A percentile compares a stretch with the other conserved stretches of the same genome.
phyloP scores from a whole-genome alignment of 2,797 vertebrate genomes.

The Gorsachius magnificus region DNA sequence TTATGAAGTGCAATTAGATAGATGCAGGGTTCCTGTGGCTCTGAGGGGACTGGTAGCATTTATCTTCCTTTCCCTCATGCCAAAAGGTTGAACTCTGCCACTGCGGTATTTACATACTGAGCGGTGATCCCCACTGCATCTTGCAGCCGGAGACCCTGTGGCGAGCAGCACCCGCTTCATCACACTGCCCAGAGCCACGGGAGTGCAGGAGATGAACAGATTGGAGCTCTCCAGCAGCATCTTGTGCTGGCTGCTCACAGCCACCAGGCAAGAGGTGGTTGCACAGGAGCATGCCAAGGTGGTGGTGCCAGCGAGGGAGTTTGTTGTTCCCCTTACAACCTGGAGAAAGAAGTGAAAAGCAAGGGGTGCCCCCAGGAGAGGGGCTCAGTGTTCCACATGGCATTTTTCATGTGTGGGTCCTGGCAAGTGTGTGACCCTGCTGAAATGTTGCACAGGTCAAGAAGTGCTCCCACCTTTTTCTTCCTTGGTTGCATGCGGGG shows the following conservation, averaged over 20 bases:
- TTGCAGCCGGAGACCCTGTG: accelerated
- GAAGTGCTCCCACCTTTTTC: not conserved
- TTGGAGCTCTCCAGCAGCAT: not conserved
- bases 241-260: not conserved
- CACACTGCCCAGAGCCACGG: not conserved
- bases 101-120: not conserved
- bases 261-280: not conserved
- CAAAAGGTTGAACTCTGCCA: constrained; percentile 14
- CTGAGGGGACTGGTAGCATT: constrained; percentile 50
- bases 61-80: constrained; percentile 54
- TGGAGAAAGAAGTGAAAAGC: not conserved
- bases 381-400: not conserved
- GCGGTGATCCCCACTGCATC: not conserved
- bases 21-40: constrained; percentile 53
- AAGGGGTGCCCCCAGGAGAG: not conserved
- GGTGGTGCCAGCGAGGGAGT: not conserved
- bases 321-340: not conserved
- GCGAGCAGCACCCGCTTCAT: not conserved
- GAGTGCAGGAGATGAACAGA: not conserved
- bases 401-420: not conserved
- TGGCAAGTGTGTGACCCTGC: accelerated
- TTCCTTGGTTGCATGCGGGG: accelerated
- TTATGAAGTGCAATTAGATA: constrained; percentile 72
- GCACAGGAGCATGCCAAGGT: accelerated
- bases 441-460: accelerated